Percentiles rank a stretch among this genome's conserved stretches.
phyloP scores from a whole-genome alignment of 64 coral and sea anemone genomes.

The Pocillopora damicornis region DNA sequence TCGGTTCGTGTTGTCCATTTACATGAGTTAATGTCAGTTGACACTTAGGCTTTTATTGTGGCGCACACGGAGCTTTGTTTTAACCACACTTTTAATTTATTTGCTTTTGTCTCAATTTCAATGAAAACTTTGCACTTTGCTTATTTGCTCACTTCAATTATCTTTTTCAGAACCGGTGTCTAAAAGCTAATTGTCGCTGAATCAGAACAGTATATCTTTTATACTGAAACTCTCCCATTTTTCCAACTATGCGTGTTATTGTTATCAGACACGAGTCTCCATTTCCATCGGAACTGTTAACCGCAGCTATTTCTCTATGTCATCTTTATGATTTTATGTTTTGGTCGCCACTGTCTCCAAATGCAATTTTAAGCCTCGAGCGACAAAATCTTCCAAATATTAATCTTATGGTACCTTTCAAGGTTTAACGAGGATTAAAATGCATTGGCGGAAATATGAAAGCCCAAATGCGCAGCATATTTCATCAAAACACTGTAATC shows the following conservation, averaged over 20 bases:
- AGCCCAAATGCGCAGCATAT: conserved; percentile 34
- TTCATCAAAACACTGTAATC: conserved; percentile 25
- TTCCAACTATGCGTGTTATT: conserved; percentile 12
- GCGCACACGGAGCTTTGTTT: neutral
- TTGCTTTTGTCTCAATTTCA: conserved; percentile 27
- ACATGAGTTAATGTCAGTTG: neutral
- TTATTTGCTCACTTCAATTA: conserved; percentile 26
- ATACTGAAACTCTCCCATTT: neutral
- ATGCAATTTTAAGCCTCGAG: neutral
- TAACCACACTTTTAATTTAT: conserved; percentile 25
- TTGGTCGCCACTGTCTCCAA: neutral
- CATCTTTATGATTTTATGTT: neutral
- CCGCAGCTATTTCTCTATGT: conserved; percentile 22
- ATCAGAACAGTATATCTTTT: neutral
- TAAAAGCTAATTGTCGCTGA: neutral
- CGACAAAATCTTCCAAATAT: neutral
- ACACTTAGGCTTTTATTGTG: neutral
- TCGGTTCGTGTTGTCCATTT: neutral
- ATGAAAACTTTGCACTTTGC: conserved; percentile 34
- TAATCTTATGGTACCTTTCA: conserved; percentile 10
- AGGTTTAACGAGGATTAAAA: conserved; percentile 40
- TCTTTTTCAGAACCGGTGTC: neutral
- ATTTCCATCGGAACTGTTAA: conserved; percentile 2
- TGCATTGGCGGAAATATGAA: conserved; percentile 36
- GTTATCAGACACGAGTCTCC: neutral